These are phyloP conservation scores for Stegastes partitus DNA, from an alignment of 2,113 vertebrate genomes.

Conservation along the genomic window DNA sequence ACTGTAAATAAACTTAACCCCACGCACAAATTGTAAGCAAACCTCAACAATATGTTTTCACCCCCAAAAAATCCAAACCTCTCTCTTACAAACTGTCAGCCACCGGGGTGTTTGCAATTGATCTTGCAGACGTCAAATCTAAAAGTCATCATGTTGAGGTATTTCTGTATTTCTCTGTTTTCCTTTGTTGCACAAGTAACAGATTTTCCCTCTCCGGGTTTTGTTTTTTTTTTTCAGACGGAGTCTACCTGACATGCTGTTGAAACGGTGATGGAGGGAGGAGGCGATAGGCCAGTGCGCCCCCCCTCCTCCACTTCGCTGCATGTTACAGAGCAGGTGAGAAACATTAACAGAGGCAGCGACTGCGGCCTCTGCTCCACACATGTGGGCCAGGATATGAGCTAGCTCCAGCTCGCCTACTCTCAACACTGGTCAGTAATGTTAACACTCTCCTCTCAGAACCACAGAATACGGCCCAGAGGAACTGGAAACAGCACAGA, in stretches of 20 bases:
- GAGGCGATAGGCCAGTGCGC: constrained; percentile 30
- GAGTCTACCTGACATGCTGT: constrained; percentile 58
- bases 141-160: constrained; percentile 37
- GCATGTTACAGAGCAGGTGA: constrained; percentile 73
- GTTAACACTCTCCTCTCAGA: constrained; percentile 50
- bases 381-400: constrained; percentile 67
- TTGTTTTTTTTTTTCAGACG: constrained; percentile 46
- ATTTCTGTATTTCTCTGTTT: constrained; percentile 34
- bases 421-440: constrained; percentile 47
- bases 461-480: constrained; percentile 2
- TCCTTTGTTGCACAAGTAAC: constrained; percentile 46
- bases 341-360: constrained; percentile 71
- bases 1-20: not conserved
- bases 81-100: not conserved
- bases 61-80: not conserved
- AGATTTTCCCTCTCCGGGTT: constrained; percentile 23
- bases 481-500: not conserved
- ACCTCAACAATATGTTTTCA: not conserved
- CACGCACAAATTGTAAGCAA: not conserved
- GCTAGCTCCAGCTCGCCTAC: constrained; percentile 41
- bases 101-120: constrained; percentile 11
- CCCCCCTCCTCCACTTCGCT: not conserved
- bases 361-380: constrained; percentile 64
- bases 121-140: constrained; percentile 27
- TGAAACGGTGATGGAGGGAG: constrained; percentile 39